Conservation (phyloP, 2,797 vertebrate genomes). For the Psittacula echo region DNA sequence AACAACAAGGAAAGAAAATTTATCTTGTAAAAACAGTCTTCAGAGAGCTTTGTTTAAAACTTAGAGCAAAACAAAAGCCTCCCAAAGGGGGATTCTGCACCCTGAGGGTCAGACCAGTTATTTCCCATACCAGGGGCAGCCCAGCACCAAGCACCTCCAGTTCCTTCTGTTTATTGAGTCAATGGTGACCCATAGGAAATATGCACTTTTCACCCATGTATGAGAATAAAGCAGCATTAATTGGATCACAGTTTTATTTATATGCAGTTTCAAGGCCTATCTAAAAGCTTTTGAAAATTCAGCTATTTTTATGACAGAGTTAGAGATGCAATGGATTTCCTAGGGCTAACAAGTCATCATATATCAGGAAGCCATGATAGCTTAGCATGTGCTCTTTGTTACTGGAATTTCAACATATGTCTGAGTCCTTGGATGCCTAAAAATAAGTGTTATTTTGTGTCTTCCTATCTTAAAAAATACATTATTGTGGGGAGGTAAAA, state of each 20-base stretch:
- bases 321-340: neutral
- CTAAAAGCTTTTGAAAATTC: neutral
- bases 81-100: neutral
- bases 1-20: neutral
- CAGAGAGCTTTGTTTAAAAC: neutral
- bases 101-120: neutral
- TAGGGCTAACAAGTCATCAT: neutral
- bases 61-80: neutral
- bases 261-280: neutral
- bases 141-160: fast-evolving
- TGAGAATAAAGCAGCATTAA: neutral
- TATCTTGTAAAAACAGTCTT: neutral
- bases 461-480: neutral
- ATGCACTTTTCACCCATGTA: neutral
- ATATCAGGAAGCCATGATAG: neutral
- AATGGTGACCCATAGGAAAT: neutral
- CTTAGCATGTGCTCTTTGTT: neutral
- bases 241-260: neutral
- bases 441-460: neutral
- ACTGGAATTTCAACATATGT: neutral
- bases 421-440: neutral
- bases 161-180: neutral
- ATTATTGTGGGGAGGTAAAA: neutral
- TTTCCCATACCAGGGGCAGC: neutral
- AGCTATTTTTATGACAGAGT: neutral